A percentile compares a stretch with the other conserved stretches of the same genome.
phyloP scores from a whole-genome alignment of 2,797 vertebrate species.

The Halcyon badia region DNA sequence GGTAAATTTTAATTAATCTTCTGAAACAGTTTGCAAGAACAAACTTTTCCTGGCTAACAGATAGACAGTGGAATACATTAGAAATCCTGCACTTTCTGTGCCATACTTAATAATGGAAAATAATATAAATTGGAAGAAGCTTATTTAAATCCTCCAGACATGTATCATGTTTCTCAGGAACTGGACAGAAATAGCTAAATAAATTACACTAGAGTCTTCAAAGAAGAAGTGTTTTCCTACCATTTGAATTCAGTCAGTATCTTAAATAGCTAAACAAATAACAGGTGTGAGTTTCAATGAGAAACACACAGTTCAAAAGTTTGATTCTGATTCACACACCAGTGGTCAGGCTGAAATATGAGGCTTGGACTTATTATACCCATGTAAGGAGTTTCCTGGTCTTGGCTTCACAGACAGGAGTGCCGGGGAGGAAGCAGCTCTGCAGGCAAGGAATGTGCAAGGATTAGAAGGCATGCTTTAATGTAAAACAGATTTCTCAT shows the following conservation, averaged over 20 bases:
- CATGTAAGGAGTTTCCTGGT: slow-evolving; percentile 24
- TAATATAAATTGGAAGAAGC: background rate
- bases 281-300: background rate
- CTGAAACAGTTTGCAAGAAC: background rate
- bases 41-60: background rate
- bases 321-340: slow-evolving; percentile 13
- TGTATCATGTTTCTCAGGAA: slow-evolving; percentile 28
- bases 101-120: slow-evolving; percentile 2
- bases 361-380: slow-evolving; percentile 30
- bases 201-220: slow-evolving; percentile 14
- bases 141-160: slow-evolving; percentile 8
- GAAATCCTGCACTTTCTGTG: background rate
- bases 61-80: background rate
- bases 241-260: background rate
- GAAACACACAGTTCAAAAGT: slow-evolving; percentile 19
- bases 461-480: background rate
- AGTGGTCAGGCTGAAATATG: background rate
- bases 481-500: slow-evolving; percentile 51
- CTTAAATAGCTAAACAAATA: slow-evolving; percentile 24
- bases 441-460: background rate
- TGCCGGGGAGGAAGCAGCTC: background rate
- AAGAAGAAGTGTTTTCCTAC: slow-evolving; percentile 33
- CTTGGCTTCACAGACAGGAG: slow-evolving; percentile 30
- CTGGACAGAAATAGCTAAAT: slow-evolving; percentile 8
- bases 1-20: background rate